Conservation (phyloP, 2,888 invertebrate species). For the Amiota minor region DNA sequence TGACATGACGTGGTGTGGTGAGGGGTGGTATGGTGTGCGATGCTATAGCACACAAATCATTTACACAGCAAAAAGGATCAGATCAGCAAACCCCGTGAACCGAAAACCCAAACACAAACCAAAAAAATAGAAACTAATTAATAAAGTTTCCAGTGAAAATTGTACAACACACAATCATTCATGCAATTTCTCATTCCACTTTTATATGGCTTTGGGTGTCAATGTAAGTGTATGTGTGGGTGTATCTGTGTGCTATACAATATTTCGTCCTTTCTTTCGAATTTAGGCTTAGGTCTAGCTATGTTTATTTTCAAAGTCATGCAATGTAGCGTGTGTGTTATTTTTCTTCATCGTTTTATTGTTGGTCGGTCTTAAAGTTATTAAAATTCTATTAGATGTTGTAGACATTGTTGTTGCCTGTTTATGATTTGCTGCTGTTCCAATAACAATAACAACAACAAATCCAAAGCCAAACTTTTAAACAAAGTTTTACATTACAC, state of each 20-base stretch:
- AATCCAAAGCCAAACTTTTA: not conserved
- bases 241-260: too few species aligned
- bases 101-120: not conserved
- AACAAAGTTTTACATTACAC: slow-evolving; percentile 50
- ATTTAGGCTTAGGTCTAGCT: too few species aligned
- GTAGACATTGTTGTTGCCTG: not conserved
- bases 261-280: slow-evolving; percentile 30
- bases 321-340: slow-evolving; percentile 45
- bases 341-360: not conserved
- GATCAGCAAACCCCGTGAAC: not conserved
- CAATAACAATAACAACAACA: not conserved
- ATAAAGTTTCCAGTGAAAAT: slow-evolving; percentile 53
- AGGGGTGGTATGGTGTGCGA: too few species aligned
- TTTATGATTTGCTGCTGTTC: not conserved
- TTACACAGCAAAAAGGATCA: not conserved
- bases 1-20: too few species aligned
- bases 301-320: slow-evolving; percentile 35
- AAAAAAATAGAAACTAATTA: slow-evolving; percentile 54
- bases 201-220: not conserved
- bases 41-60: not conserved
- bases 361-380: slow-evolving; percentile 42
- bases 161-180: too few species aligned
- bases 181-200: not conserved
- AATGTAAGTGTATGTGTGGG: slow-evolving; percentile 26
- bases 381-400: slow-evolving; percentile 57